Evolutionary conservation across 2,113 vertebrate genomes (phyloP).

Genomic region (Myrmecophaga tridactyla): DNA sequence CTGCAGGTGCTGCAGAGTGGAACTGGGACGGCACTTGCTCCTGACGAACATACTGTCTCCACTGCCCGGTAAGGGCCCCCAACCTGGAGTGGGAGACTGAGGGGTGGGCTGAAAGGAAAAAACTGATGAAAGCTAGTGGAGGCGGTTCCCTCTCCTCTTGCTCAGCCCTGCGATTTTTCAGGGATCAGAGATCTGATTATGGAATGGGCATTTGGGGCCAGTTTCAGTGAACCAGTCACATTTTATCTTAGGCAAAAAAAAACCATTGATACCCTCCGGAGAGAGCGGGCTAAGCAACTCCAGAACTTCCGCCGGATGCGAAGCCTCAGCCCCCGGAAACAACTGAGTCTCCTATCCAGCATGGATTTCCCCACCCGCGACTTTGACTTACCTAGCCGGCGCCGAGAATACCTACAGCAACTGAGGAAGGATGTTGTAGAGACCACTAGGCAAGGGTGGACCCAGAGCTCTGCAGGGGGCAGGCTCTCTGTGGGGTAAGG

Average conservation of each 20-base stretch:
- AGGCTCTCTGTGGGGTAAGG: too few relatives aligned
- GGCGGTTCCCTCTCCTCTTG: background rate
- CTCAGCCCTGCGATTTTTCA: background rate
- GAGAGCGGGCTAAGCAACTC: conserved; percentile 86
- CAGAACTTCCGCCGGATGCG: conserved; percentile 82
- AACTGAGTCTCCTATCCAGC: conserved; percentile 68
- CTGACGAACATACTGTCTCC: background rate
- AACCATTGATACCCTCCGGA: conserved; percentile 87
- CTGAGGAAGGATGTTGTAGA: conserved; percentile 89
- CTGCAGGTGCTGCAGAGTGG: conserved; percentile 88
- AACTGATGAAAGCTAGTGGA: background rate
- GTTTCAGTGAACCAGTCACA: background rate
- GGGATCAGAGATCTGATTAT: background rate
- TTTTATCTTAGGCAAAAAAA: conserved; percentile 86
- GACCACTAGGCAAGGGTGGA: conserved; percentile 84
- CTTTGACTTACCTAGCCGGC: conserved; percentile 83
- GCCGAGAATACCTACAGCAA: conserved; percentile 87
- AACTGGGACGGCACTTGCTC: conserved; percentile 75
- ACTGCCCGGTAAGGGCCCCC: conserved; percentile 84
- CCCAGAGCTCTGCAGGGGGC: background rate
- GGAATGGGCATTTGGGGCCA: background rate
- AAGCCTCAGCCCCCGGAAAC: conserved; percentile 91
- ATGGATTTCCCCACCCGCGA: conserved; percentile 71
- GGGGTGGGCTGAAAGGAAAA: background rate
- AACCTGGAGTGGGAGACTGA: background rate